A percentile compares a stretch with the other conserved stretches of the same genome.
These are phyloP conservation scores for Cyanistes caeruleus DNA, from an alignment of 2,113 vertebrate genomes.

Conservation along the genomic window DNA sequence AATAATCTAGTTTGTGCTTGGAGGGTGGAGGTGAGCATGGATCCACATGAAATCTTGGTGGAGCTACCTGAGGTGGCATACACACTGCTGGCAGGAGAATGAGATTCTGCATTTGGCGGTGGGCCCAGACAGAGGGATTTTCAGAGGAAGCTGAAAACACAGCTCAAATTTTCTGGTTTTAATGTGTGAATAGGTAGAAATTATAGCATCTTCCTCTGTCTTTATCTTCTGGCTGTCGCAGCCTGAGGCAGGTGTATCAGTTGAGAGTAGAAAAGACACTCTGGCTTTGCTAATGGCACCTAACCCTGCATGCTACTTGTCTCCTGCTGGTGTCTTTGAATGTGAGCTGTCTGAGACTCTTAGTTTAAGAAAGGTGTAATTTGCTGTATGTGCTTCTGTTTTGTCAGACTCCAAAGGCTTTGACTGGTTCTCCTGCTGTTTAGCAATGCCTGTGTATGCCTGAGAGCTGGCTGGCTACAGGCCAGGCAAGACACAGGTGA, in stretches of 20 bases:
- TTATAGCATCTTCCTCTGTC: neutral
- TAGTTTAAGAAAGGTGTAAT: neutral
- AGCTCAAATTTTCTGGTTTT: neutral
- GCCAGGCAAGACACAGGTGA: constrained; percentile 35
- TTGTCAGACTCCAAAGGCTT: neutral
- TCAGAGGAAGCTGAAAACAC: neutral
- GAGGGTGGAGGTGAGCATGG: neutral
- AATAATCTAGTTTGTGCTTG: neutral
- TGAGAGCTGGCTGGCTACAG: constrained; percentile 14
- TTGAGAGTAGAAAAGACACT: neutral
- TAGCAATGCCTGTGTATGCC: constrained; percentile 18
- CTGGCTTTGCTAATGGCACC: neutral
- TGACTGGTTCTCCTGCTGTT: constrained; percentile 35
- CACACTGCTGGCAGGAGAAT: neutral
- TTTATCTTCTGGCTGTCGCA: neutral
- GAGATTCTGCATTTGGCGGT: neutral
- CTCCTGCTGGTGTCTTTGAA: constrained; percentile 15
- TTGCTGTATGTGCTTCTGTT: neutral
- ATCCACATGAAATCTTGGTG: neutral
- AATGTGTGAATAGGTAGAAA: neutral
- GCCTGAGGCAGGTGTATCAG: neutral
- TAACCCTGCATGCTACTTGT: neutral
- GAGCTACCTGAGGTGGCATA: neutral
- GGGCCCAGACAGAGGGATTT: neutral
- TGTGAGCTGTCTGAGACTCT: neutral